Evolutionary conservation across 2,888 invertebrate species (phyloP), one percentile per base, ranked within the genome.

Genomic region (Lochmaea capreae): DNA sequence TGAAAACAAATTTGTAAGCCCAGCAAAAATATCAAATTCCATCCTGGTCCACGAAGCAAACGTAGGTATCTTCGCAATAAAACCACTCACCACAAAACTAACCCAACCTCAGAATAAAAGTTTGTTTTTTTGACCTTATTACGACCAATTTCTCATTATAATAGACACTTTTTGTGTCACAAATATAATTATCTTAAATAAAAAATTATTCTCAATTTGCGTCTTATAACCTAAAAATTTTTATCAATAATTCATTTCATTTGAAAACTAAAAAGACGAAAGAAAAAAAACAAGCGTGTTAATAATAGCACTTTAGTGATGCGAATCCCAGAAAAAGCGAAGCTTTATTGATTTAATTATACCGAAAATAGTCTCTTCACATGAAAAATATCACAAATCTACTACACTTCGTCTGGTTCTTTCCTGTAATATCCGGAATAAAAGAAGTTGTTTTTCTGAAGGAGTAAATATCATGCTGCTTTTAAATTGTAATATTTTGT

Each of bases 361-460:
- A 61, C 61, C 39, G 9, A 61, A 39, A 61, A 39, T n/a, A 61
- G 61, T 61, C 33, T 61, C 61, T 39, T 14, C 26, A 39, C 33
- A 16, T 61, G 39, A 61, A 61, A 39, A 61, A 61, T 61, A 39
- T 61, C 16, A 39, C 39, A 61, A 61, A 61, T 61, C 9, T 16
- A 12, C 61, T 39, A 43, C 59, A 59, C 42, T 72, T 68, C 63
- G 63, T 68, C 54, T 68, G 57, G 43, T 68, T 54, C 65, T 39
- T 43, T 62, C 57, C 61, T 57, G 72, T 65, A 68, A 58, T 58
- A 68, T 57, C 18, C 58, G 22, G 42, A 65, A 33, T 61, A 39
- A 39, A 73, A 57, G 63, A 54, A 72, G 72, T 73, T 73, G 72
- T 73, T 68, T 72, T 72, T 68, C 63, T 49, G 39, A 68, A 67